Evolutionary conservation across 2,888 invertebrate species (phyloP).

Genomic region (Hybos culiciformis): DNA sequence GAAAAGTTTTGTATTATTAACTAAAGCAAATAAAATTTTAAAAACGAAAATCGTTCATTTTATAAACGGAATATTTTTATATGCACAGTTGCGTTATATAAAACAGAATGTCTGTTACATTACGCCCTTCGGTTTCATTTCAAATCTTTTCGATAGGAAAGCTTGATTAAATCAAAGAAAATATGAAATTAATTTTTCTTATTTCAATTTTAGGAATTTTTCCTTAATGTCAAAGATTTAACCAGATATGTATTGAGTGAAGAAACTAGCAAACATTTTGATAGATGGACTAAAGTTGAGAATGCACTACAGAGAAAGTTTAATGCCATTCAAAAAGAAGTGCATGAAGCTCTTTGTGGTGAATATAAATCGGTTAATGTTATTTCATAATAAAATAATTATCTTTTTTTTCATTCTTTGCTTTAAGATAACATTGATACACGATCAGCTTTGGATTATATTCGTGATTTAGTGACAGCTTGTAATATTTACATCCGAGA

Average conservation of each 20-base stretch:
- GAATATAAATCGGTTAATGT: slow-evolving; percentile 23
- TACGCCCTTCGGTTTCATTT: no score
- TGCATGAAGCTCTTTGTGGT: slow-evolving; percentile 79
- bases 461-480: slow-evolving; percentile 75
- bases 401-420: neutral
- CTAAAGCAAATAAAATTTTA: no score
- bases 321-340: slow-evolving; percentile 44
- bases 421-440: slow-evolving; percentile 84
- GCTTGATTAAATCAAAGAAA: neutral
- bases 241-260: slow-evolving; percentile 37
- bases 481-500: slow-evolving; percentile 74
- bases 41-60: no score
- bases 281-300: slow-evolving; percentile 61
- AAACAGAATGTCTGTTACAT: no score
- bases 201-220: slow-evolving; percentile 61
- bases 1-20: neutral
- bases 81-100: no score
- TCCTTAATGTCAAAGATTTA: slow-evolving; percentile 77
- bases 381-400: neutral
- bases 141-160: no score
- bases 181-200: neutral
- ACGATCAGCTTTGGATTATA: slow-evolving; percentile 62
- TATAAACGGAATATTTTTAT: no score
- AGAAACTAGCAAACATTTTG: slow-evolving; percentile 37
- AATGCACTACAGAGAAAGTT: slow-evolving; percentile 53